These are phyloP conservation scores for Microctenopoma steveboyesi DNA, from an alignment of 2,797 vertebrate species.

Conservation along the genomic window DNA sequence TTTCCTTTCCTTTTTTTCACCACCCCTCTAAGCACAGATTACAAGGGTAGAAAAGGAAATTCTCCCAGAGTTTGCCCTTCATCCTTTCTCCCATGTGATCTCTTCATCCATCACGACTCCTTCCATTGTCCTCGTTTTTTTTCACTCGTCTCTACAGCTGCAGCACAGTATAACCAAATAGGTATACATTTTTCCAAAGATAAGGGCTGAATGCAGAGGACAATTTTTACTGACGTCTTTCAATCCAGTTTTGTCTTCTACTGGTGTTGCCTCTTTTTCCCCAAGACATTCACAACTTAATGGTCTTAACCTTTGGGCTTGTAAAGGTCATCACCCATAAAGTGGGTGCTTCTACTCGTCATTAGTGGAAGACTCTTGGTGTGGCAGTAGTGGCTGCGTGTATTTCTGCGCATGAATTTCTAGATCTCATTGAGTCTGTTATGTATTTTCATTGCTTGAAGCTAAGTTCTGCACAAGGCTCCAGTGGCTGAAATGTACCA, in stretches of 20 bases:
- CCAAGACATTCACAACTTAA: conserved; percentile 39
- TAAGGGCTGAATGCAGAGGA: neutral
- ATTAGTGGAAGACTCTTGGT: conserved; percentile 43
- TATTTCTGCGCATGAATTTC: neutral
- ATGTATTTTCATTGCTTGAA: neutral
- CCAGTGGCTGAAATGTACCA: conserved; percentile 2
- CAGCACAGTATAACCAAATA: neutral
- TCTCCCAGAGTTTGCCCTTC: conserved; percentile 38
- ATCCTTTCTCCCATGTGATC: conserved; percentile 17
- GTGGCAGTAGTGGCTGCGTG: neutral
- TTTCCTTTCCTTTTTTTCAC: conserved; percentile 18
- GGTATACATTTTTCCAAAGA: conserved; percentile 12
- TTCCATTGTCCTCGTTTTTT: neutral
- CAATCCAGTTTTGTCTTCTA: neutral
- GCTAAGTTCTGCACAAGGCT: neutral
- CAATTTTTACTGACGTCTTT: conserved; percentile 1
- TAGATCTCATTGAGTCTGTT: conserved; percentile 2
- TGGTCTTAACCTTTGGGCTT: conserved; percentile 53
- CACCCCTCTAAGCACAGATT: conserved; percentile 40
- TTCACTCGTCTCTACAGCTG: neutral
- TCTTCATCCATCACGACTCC: conserved; percentile 29
- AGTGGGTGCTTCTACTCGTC: conserved; percentile 36
- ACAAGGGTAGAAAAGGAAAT: conserved; percentile 13
- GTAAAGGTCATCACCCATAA: conserved; percentile 60
- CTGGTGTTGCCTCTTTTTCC: conserved; percentile 3